phyloP scores from a whole-genome alignment of 2,113 vertebrate species.

The Sardina pilchardus region DNA sequence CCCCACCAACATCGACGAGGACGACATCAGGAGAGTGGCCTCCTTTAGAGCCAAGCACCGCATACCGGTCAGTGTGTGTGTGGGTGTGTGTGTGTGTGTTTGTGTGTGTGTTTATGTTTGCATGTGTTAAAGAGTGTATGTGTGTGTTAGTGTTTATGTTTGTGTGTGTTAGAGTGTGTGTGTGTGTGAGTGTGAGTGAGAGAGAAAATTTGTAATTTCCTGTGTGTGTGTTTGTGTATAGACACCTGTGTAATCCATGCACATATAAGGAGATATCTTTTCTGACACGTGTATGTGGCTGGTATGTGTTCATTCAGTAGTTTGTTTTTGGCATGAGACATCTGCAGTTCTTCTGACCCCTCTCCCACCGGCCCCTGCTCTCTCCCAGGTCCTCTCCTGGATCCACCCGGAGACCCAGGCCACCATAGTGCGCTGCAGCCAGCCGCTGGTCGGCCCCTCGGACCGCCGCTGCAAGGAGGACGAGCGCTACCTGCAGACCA shows the following conservation, averaged over 20 bases:
- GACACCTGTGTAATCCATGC: neutral
- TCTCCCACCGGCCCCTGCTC: neutral
- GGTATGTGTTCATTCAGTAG: neutral
- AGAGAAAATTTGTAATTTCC: neutral
- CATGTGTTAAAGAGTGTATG: neutral
- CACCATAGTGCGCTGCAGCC: slow-evolving; percentile 89
- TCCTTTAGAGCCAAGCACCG: slow-evolving; percentile 90
- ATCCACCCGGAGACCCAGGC: slow-evolving; percentile 97
- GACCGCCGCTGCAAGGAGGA: slow-evolving; percentile 95
- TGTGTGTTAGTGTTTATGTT: neutral
- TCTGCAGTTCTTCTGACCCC: neutral
- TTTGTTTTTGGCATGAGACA: neutral
- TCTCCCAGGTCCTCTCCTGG: slow-evolving; percentile 87
- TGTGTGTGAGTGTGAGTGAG: neutral
- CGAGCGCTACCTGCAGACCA: slow-evolving; percentile 90
- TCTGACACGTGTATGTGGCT: neutral
- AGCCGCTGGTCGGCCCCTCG: slow-evolving; percentile 86
- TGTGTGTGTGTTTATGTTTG: neutral
- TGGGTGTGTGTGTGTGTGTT: slow-evolving; percentile 9
- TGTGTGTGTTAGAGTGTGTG: neutral
- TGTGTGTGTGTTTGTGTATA: neutral
- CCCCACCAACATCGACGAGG: slow-evolving; percentile 88
- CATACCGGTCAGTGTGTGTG: slow-evolving; percentile 81
- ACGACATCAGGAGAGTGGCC: slow-evolving; percentile 85
- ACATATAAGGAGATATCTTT: too few relatives aligned